These are phyloP conservation scores for Arizona elegans DNA, from an alignment of 2,113 vertebrate species.

Conservation along the genomic window DNA sequence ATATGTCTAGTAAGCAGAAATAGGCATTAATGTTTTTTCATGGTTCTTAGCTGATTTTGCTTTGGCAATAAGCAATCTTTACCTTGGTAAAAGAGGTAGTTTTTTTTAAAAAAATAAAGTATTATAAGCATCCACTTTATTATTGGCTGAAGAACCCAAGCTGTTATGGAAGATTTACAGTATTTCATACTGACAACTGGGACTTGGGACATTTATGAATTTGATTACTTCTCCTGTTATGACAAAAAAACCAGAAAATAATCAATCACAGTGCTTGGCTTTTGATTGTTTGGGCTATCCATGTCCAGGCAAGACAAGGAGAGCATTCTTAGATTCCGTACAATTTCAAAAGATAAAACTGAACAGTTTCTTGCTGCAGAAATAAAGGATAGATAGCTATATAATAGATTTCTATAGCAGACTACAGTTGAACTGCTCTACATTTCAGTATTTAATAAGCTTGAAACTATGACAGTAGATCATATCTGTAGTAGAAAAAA, in stretches of 20 bases:
- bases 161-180: background rate
- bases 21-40: background rate
- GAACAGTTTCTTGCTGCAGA: background rate
- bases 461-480: background rate
- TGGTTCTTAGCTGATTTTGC: background rate
- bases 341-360: background rate
- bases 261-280: background rate
- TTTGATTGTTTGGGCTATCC: background rate
- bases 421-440: background rate
- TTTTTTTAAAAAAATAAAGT: background rate
- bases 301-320: background rate
- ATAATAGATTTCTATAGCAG: background rate
- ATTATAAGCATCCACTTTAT: background rate
- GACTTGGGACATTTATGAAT: background rate
- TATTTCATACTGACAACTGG: background rate
- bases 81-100: background rate
- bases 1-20: background rate
- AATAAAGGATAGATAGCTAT: background rate
- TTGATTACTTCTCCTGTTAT: background rate
- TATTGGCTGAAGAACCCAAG: background rate
- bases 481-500: background rate
- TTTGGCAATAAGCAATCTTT: background rate
- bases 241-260: background rate
- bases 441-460: background rate
- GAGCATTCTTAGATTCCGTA: background rate